Conservation (phyloP, 2,888 invertebrate genomes). For the Phyllotreta cruciferae region DNA sequence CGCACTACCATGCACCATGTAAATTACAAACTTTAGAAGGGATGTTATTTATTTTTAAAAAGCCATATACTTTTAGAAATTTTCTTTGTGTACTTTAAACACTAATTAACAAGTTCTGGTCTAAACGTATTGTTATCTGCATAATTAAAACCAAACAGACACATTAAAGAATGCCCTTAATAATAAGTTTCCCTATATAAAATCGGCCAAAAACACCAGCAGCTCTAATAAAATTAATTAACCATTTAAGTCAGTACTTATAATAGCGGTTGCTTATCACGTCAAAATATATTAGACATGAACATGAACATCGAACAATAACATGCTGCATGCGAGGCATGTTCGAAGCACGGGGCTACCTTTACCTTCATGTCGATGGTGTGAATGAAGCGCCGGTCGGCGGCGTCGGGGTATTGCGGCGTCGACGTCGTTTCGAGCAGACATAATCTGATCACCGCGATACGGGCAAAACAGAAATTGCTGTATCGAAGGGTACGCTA, state of each 20-base stretch:
- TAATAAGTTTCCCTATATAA: too few relatives aligned
- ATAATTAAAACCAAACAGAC: neutral
- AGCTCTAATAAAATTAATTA: conserved; percentile 18
- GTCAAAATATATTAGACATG: conserved; percentile 27
- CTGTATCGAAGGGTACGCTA: neutral
- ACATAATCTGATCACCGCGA: conserved; percentile 28
- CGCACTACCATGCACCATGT: neutral
- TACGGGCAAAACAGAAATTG: conserved; percentile 18
- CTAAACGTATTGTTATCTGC: too few relatives aligned
- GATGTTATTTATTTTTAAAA: conserved; percentile 17
- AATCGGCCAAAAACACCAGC: neutral
- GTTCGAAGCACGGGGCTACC: conserved; percentile 15
- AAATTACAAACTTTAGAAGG: conserved; percentile 8
- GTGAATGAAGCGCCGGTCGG: conserved; percentile 24
- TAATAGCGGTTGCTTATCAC: conserved; percentile 24
- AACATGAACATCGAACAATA: conserved; percentile 25
- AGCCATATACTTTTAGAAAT: conserved; percentile 14
- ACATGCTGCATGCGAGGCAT: conserved; percentile 21
- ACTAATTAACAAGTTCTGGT: too few relatives aligned
- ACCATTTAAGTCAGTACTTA: conserved; percentile 17
- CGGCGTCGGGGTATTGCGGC: conserved; percentile 2
- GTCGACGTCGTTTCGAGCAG: conserved; percentile 19
- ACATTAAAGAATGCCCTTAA: too few relatives aligned
- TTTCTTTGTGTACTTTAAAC: neutral
- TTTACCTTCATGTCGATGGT: conserved; percentile 18